These are phyloP conservation scores for Proisotoma minuta DNA, from an alignment of 2,888 invertebrate species.

Conservation along the genomic window DNA sequence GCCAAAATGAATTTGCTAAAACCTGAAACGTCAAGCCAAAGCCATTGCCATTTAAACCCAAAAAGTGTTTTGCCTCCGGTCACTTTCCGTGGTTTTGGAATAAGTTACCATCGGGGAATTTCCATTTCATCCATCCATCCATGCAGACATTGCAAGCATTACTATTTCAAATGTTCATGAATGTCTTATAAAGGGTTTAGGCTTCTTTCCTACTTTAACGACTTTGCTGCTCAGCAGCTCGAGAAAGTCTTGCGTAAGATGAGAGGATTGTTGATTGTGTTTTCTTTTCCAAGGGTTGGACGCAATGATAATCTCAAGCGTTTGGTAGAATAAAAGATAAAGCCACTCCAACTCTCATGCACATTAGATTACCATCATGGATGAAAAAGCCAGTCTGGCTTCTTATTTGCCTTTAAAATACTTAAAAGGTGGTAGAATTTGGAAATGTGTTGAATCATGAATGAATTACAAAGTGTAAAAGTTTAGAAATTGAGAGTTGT, in stretches of 20 bases:
- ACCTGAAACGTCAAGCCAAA: not conserved
- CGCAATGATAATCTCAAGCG: not conserved
- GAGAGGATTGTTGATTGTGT: not conserved
- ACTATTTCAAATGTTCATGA: constrained; percentile 9
- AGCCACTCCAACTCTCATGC: not conserved
- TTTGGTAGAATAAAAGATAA: not conserved
- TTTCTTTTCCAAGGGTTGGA: not conserved
- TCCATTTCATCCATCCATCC: not conserved
- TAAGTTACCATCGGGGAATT: constrained; percentile 1
- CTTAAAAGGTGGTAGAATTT: not conserved
- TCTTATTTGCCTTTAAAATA: not conserved
- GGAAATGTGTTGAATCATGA: constrained; percentile 4
- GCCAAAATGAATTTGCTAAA: constrained; percentile 1
- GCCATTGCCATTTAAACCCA: not conserved
- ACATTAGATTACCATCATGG: not conserved
- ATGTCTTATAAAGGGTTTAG: not conserved
- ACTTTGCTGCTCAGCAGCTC: not conserved
- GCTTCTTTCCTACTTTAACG: not conserved
- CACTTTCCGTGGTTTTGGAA: constrained; percentile 7
- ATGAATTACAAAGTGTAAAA: constrained; percentile 19
- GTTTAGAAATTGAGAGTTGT: constrained; percentile 2
- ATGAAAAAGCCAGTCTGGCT: not conserved
- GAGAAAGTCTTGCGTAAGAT: not conserved
- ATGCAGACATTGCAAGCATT: not conserved
- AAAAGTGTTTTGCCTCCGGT: constrained; percentile 1